Percentiles rank a stretch among this genome's conserved stretches.
phyloP scores from a whole-genome alignment of 2,113 vertebrate species.

The Vanacampus margaritifer region DNA sequence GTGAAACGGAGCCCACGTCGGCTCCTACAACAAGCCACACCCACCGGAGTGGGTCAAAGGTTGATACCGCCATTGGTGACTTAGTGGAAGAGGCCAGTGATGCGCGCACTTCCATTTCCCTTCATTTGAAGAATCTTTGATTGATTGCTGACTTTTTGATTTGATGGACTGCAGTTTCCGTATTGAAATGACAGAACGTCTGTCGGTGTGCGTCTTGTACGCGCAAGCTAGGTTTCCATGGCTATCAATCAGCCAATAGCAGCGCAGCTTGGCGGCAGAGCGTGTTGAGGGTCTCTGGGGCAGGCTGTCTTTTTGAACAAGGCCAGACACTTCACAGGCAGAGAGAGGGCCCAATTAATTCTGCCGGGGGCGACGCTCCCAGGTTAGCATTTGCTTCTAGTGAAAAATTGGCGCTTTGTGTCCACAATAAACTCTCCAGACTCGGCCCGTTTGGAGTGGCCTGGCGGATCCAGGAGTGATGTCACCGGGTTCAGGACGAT shows the following conservation, averaged over 20 bases:
- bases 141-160: background rate
- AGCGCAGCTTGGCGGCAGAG: constrained; percentile 35
- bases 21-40: constrained; percentile 51
- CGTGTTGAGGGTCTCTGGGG: constrained; percentile 64
- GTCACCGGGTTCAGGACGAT: constrained; percentile 67
- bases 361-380: constrained; percentile 72
- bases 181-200: background rate
- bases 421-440: constrained; percentile 65
- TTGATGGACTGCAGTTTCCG: background rate
- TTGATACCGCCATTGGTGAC: constrained; percentile 31
- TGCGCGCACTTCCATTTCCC: background rate
- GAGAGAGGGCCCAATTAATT: constrained; percentile 76
- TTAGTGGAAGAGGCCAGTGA: constrained; percentile 35
- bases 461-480: constrained; percentile 63
- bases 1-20: constrained; percentile 33
- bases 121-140: background rate
- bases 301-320: constrained; percentile 75
- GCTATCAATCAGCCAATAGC: constrained; percentile 69
- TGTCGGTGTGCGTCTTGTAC: constrained; percentile 5
- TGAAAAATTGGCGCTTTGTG: constrained; percentile 78
- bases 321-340: constrained; percentile 77
- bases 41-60: background rate
- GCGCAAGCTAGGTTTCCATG: constrained; percentile 66
- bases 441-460: constrained; percentile 51
- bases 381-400: constrained; percentile 78